Conservation (phyloP, 1,140 invertebrate genomes). For the Pseudachorutes palmiensis region DNA sequence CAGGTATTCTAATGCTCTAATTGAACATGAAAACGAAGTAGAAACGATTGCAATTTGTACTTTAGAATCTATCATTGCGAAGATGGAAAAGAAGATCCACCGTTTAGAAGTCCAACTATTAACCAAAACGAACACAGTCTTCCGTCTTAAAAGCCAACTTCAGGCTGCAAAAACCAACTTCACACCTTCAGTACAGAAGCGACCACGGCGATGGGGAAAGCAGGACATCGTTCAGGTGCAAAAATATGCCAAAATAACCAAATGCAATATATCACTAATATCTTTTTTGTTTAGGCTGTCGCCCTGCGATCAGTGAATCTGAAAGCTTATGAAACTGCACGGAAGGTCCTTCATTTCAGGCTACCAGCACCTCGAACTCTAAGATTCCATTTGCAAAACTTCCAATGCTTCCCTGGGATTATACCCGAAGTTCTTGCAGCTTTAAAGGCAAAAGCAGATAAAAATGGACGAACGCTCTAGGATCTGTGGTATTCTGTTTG, state of each 20-base stretch:
- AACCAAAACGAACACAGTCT: too few relatives aligned
- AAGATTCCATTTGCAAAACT: neutral
- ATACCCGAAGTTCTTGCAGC: neutral
- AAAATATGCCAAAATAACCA: neutral
- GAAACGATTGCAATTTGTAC: too few relatives aligned
- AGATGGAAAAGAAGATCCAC: too few relatives aligned
- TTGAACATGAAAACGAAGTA: too few relatives aligned
- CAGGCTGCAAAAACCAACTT: too few relatives aligned
- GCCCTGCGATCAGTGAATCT: neutral
- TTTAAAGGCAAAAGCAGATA: neutral
- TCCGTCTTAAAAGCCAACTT: too few relatives aligned
- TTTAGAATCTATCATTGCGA: too few relatives aligned
- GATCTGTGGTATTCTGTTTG: constrained; percentile 9
- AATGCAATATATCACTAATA: neutral
- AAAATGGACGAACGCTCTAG: neutral
- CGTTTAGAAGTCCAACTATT: too few relatives aligned
- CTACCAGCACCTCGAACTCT: neutral
- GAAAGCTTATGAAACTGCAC: neutral
- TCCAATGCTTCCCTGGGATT: neutral
- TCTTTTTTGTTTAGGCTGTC: neutral
- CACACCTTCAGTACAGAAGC: too few relatives aligned
- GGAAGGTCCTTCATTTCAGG: neutral
- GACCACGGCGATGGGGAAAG: too few relatives aligned
- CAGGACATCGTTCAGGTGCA: neutral
- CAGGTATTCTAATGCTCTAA: too few relatives aligned